A percentile compares a stretch with the other conserved stretches of the same genome.
Evolutionary conservation across 2,797 vertebrate genomes (phyloP).

Genomic region (Cuculus canorus): DNA sequence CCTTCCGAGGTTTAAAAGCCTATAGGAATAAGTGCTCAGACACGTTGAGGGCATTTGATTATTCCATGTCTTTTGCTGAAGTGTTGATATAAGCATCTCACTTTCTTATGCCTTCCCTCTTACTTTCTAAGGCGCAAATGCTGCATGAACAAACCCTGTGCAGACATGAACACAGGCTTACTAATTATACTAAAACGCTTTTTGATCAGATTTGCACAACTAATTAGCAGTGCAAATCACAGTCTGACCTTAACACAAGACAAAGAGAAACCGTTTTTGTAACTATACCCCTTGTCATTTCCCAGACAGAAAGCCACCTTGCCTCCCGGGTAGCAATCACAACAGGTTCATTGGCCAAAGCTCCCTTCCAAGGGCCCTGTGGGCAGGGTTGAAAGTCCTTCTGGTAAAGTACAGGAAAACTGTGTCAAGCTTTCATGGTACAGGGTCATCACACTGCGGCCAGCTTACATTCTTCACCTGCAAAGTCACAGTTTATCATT

Average conservation of each 20-base stretch:
- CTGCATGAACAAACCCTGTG: not conserved
- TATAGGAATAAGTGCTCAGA: not conserved
- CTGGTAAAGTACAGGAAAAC: not conserved
- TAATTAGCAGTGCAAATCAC: not conserved
- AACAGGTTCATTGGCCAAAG: not conserved
- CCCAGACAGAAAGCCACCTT: not conserved
- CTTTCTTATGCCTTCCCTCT: not conserved
- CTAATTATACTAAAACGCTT: not conserved
- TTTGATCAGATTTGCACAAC: not conserved
- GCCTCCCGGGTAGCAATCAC: accelerated
- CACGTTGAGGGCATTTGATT: not conserved
- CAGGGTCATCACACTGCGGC: accelerated
- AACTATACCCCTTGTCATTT: not conserved
- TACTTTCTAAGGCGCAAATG: not conserved
- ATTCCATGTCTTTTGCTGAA: not conserved
- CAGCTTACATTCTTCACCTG: not conserved
- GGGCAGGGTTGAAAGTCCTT: not conserved
- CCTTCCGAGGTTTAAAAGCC: not conserved
- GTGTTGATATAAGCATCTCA: accelerated
- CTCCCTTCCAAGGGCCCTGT: not conserved
- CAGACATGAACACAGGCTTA: not conserved
- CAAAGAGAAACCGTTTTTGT: not conserved
- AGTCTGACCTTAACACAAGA: not conserved
- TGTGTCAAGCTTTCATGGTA: not conserved
- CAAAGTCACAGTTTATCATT: not conserved